phyloP scores from a whole-genome alignment of 92 coral and sea anemone species.

The Heteractis magnifica region DNA sequence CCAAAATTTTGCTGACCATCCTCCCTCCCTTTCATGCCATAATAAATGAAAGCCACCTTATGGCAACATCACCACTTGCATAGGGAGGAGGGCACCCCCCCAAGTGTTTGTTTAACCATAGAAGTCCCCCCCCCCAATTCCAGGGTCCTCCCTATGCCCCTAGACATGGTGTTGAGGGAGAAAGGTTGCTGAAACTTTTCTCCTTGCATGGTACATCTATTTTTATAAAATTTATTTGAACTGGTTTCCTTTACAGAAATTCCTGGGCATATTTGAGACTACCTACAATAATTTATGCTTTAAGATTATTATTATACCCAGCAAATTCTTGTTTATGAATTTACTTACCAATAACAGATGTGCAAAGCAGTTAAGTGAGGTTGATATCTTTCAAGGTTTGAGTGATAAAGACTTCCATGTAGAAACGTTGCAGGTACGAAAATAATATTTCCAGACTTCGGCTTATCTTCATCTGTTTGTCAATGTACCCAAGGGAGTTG shows the following conservation, averaged over 20 bases:
- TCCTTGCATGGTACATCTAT: no score
- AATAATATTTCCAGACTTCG: background rate
- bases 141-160: no score
- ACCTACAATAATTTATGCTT: background rate
- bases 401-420: conserved; percentile 30
- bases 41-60: no score
- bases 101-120: background rate
- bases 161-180: no score
- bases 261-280: no score
- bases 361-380: conserved; percentile 31
- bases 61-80: no score
- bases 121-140: no score
- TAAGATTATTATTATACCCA: background rate
- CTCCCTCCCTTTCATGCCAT: background rate
- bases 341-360: conserved; percentile 18
- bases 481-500: background rate
- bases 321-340: background rate
- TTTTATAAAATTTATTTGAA: no score
- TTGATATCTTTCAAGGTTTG: conserved; percentile 24
- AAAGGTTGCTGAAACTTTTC: no score
- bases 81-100: background rate
- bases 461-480: background rate
- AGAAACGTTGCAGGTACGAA: conserved; percentile 10
- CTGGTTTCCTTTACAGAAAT: no score
- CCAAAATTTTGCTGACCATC: background rate